Evolutionary conservation across 2,888 invertebrate species (phyloP), one percentile per base, ranked within the genome.

Genomic region (Catocala fraxini): DNA sequence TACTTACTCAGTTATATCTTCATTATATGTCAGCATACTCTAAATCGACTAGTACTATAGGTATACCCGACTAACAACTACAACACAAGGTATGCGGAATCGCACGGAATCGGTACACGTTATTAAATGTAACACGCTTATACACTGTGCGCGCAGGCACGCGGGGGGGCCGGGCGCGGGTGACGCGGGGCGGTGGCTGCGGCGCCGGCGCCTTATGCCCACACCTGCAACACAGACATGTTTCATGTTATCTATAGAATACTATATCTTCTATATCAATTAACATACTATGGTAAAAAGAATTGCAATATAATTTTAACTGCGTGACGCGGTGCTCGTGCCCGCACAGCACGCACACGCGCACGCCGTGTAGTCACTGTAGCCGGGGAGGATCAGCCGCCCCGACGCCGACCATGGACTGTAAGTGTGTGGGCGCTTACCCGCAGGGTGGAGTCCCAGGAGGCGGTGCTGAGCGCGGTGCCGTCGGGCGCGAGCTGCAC

Each of bases 321-420:
- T n/a, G 97, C 56, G 98, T 97, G 48, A 99, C 98, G 83, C 99
- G 95, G 93, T 99, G 99, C 94, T 99, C 99, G 93, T 99, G 99
- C 0, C 99, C 99, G 89, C 98, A 98, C 62, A 99, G 94, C 77
- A 99, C 96, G 84, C 98, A 97, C 53, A 99, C 97, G 69, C 99
- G 96, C 80, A 96, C 96, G 76, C 98, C 98, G 99, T 99, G 92
- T 99, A 99, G 94, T 99, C 99, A 89, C 99, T 98, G 94, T 99
- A 99, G 63, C 99, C 99, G 78, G 99, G 99, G 95, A 99, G 99
- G 78, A 99, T 94, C 71, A 99, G 95, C 13, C 99, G 97, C 25
- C 97, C 98, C 90, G 99, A 99, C 51, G 98, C 96, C 67, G 99
- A 99, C 90, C 99, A 98, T 25, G 25, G 25, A 25, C 25, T 25